A percentile compares a stretch with the other conserved stretches of the same genome.
These are phyloP conservation scores for Euwallacea fornicatus DNA, from an alignment of 1,140 invertebrate genomes.

Conservation along the genomic window DNA sequence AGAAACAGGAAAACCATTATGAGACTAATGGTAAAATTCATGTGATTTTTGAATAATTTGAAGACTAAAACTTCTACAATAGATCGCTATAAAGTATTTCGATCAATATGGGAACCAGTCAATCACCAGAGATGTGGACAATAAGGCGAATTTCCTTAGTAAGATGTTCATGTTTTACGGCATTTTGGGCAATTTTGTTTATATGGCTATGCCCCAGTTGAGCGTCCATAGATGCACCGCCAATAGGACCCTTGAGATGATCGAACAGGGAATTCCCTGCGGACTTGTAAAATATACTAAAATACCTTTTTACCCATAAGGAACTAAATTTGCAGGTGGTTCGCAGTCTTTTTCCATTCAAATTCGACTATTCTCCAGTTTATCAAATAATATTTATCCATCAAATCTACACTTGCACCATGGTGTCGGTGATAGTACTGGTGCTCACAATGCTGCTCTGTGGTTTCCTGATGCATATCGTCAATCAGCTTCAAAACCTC, in stretches of 20 bases:
- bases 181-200: slow-evolving; percentile 44
- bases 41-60: neutral
- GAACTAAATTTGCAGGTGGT: slow-evolving; percentile 34
- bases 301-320: neutral
- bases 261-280: slow-evolving; percentile 42
- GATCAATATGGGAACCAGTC: slow-evolving; percentile 32
- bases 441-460: slow-evolving; percentile 44
- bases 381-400: slow-evolving; percentile 43
- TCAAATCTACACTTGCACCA: slow-evolving; percentile 42
- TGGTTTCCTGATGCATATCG: slow-evolving; percentile 44
- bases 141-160: slow-evolving; percentile 40
- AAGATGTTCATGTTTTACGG: slow-evolving; percentile 45
- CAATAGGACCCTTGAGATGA: slow-evolving; percentile 28
- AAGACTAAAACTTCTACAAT: neutral
- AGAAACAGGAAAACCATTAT: slow-evolving; percentile 36
- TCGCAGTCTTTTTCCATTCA: slow-evolving; percentile 41
- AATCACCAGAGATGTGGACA: slow-evolving; percentile 33
- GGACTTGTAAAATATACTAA: slow-evolving; percentile 31
- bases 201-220: slow-evolving; percentile 42
- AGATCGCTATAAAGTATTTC: slow-evolving; percentile 30
- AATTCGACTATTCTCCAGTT: slow-evolving; percentile 39
- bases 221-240: slow-evolving; percentile 36
- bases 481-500: slow-evolving; percentile 41
- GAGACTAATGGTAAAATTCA: slow-evolving; percentile 29
- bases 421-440: slow-evolving; percentile 42